These are phyloP conservation scores for Eriosoma lanigerum DNA, from an alignment of 1,140 invertebrate genomes.

Conservation along the genomic window DNA sequence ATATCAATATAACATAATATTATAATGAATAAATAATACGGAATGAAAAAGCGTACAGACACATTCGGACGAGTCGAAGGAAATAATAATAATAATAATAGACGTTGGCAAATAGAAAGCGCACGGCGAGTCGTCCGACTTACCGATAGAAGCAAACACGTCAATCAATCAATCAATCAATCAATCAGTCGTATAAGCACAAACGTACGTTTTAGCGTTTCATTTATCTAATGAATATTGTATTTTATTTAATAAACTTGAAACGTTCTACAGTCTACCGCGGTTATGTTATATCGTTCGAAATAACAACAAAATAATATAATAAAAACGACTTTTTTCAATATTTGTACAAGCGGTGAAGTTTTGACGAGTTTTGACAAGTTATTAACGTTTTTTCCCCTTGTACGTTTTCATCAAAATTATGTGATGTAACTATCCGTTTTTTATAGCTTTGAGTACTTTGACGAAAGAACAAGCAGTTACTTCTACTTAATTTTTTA, in stretches of 20 bases:
- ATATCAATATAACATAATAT: too few species aligned
- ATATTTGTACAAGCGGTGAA: background rate
- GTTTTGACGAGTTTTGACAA: background rate
- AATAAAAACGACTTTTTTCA: background rate
- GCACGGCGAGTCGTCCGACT: background rate
- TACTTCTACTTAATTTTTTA: background rate
- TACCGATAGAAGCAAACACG: background rate
- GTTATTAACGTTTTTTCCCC: background rate
- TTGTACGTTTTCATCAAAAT: background rate
- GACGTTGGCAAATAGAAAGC: conserved; percentile 12
- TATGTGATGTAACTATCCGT: background rate
- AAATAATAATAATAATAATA: background rate
- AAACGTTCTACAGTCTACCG: background rate
- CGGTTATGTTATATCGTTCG: background rate
- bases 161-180: conserved; percentile 34
- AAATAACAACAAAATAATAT: background rate
- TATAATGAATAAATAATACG: conserved; percentile 15
- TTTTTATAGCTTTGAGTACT: background rate
- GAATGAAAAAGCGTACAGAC: background rate
- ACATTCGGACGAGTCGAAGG: background rate
- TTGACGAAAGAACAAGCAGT: background rate
- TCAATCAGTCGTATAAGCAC: background rate
- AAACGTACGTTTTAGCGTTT: background rate
- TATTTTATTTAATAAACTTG: conserved; percentile 23
- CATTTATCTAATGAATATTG: conserved; percentile 37